phyloP scores from a whole-genome alignment of 2,797 vertebrate species.

The Galago senegalensis region DNA sequence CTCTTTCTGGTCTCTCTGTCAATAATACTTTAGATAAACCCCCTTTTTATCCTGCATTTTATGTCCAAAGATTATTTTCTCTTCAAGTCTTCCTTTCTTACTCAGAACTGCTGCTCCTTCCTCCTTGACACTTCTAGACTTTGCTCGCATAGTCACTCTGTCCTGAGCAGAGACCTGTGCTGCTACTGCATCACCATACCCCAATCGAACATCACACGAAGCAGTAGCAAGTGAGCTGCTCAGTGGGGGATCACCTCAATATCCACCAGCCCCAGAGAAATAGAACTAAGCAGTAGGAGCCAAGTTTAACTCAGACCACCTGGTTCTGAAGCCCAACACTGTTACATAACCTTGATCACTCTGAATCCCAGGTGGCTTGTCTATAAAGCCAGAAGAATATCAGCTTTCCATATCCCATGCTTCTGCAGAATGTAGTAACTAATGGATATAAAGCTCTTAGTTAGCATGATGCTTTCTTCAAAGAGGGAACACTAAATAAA shows the following conservation, averaged over 20 bases:
- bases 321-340: not conserved
- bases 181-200: not conserved
- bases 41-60: not conserved
- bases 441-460: not conserved
- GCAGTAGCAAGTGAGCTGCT: not conserved
- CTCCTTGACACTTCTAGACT: not conserved
- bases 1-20: not conserved
- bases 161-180: not conserved
- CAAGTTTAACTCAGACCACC: constrained; percentile 29
- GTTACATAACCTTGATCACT: not conserved
- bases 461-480: not conserved
- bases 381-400: constrained; percentile 8
- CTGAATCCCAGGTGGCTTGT: not conserved
- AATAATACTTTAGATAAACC: not conserved
- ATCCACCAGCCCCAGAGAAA: not conserved
- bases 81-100: not conserved
- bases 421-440: not conserved
- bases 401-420: not conserved
- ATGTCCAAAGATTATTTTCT: not conserved
- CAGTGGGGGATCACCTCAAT: not conserved
- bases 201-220: not conserved
- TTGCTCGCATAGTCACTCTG: not conserved
- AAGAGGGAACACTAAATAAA: not conserved
- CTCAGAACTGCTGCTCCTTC: not conserved
- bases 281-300: not conserved